A percentile compares a stretch with the other conserved stretches of the same genome.
These are phyloP conservation scores for Erethizon dorsatum DNA, from an alignment of 2,797 vertebrate genomes.

Conservation along the genomic window DNA sequence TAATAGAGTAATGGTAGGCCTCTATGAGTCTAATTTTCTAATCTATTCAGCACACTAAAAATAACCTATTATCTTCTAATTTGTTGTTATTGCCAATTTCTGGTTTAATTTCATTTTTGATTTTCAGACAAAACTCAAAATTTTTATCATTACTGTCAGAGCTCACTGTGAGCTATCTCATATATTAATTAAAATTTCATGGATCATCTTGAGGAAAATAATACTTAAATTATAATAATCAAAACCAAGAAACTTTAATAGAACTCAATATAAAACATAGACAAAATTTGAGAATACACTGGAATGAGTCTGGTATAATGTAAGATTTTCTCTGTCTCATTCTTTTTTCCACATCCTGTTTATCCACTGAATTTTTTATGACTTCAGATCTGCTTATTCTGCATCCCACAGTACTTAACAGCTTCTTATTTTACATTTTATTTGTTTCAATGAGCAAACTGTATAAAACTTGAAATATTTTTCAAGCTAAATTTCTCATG, in stretches of 20 bases:
- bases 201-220: background rate
- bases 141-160: background rate
- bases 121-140: background rate
- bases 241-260: background rate
- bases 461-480: background rate
- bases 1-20: background rate
- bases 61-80: background rate
- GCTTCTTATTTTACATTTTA: background rate
- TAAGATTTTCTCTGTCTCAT: background rate
- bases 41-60: background rate
- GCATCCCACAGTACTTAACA: background rate
- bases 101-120: background rate
- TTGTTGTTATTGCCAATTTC: background rate
- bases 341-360: background rate
- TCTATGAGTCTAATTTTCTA: background rate
- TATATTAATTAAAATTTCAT: background rate
- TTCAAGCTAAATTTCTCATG: background rate
- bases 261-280: background rate
- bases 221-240: background rate
- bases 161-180: background rate
- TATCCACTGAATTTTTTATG: background rate
- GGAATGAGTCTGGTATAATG: background rate
- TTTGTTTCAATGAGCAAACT: background rate
- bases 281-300: background rate
- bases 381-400: background rate